Percentiles rank a stretch among this genome's conserved stretches.
These are phyloP conservation scores for Dendroctonus valens DNA, from an alignment of 1,140 invertebrate genomes.

Conservation along the genomic window DNA sequence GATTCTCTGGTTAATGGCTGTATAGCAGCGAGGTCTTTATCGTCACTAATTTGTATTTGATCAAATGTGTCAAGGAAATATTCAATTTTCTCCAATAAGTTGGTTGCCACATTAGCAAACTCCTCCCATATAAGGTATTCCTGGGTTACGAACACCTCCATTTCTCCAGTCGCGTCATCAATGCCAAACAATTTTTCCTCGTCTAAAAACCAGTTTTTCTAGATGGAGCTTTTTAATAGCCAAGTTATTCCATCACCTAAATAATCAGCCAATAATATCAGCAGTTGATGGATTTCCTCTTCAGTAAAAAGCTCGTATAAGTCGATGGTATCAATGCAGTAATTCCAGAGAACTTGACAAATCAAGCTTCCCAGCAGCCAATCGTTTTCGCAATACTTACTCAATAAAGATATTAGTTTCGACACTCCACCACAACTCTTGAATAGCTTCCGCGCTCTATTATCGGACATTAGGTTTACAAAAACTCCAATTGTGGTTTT, in stretches of 20 bases:
- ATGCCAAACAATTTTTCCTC: constrained; percentile 28
- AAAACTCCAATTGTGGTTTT: constrained; percentile 66
- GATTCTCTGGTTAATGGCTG: constrained; percentile 39
- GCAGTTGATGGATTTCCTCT: constrained; percentile 56
- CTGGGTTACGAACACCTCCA: constrained; percentile 44
- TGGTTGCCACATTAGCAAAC: constrained; percentile 63
- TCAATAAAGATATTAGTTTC: constrained; percentile 58
- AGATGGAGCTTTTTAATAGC: neutral
- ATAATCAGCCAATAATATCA: constrained; percentile 58
- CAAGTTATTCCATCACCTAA: constrained; percentile 48
- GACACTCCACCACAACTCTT: constrained; percentile 49
- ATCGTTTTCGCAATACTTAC: constrained; percentile 57
- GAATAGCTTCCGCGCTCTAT: constrained; percentile 56
- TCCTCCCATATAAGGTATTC: constrained; percentile 60
- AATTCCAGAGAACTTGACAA: constrained; percentile 72
- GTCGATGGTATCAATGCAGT: constrained; percentile 59
- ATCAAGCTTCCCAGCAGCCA: constrained; percentile 62
- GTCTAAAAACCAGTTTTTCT: neutral
- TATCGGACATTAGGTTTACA: constrained; percentile 68
- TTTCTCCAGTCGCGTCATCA: constrained; percentile 43
- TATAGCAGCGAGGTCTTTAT: constrained; percentile 19
- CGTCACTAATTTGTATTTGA: constrained; percentile 37
- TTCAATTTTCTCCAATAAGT: constrained; percentile 58
- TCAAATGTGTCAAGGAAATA: constrained; percentile 49
- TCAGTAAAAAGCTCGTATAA: constrained; percentile 53